These are phyloP conservation scores for Ctenopoma multispine DNA, from an alignment of 2,797 vertebrate genomes.

Conservation along the genomic window DNA sequence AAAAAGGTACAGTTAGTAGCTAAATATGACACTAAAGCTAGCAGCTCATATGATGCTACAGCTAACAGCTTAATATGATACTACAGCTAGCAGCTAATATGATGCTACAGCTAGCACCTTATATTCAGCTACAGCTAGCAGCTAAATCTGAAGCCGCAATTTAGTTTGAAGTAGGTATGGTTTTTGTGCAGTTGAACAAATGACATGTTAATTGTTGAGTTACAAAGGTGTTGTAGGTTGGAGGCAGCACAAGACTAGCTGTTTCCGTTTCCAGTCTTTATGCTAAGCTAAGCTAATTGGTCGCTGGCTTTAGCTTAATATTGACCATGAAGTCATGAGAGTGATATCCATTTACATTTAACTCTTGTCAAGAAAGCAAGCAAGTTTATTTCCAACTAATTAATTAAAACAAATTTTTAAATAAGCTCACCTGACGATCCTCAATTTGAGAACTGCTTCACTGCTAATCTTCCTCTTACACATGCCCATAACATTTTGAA, in stretches of 20 bases:
- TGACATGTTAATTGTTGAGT: neutral
- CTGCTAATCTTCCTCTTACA: slow-evolving; percentile 34
- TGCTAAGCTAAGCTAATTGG: slow-evolving; percentile 23
- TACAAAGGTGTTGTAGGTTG: neutral
- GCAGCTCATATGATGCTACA: too few species aligned
- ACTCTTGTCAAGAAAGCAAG: neutral
- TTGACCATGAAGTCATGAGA: neutral
- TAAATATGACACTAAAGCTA: too few species aligned
- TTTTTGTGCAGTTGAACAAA: neutral
- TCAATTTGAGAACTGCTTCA: slow-evolving; percentile 37
- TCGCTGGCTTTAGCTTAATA: neutral
- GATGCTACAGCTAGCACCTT: too few species aligned
- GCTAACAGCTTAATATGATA: too few species aligned
- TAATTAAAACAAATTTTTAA: slow-evolving; percentile 13
- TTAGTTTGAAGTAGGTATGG: neutral
- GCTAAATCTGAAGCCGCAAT: neutral
- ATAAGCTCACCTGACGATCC: neutral
- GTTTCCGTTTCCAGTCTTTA: neutral
- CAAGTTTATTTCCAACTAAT: neutral
- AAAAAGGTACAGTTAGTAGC: too few species aligned
- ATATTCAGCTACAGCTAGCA: too few species aligned
- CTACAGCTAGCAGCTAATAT: too few species aligned
- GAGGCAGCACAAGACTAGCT: neutral
- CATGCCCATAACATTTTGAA: slow-evolving; percentile 42
- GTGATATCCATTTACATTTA: neutral